Percentiles rank a stretch among this genome's conserved stretches.
phyloP scores from a whole-genome alignment of 2,797 vertebrate species.

The Pelodytes ibericus region DNA sequence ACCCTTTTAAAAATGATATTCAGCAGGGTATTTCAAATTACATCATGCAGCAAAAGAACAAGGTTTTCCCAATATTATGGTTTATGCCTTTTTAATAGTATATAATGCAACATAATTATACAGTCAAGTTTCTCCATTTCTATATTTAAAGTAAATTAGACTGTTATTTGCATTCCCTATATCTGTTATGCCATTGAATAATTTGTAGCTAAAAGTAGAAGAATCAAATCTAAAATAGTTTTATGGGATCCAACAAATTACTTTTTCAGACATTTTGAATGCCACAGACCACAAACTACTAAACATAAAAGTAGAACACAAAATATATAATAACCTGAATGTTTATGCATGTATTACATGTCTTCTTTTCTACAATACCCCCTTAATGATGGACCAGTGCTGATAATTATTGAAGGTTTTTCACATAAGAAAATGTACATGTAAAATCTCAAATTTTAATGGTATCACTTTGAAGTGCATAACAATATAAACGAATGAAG shows the following conservation, averaged over 20 bases:
- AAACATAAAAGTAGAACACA: conserved; percentile 21
- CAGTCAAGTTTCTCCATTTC: neutral
- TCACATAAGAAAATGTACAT: conserved; percentile 28
- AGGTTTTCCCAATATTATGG: conserved; percentile 45
- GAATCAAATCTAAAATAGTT: neutral
- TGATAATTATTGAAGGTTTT: conserved; percentile 39
- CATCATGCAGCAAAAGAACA: conserved; percentile 47
- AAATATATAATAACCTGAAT: neutral
- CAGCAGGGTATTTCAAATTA: neutral
- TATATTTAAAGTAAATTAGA: neutral
- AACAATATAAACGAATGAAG: conserved; percentile 52
- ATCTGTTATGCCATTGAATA: neutral
- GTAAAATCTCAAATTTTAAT: conserved; percentile 22
- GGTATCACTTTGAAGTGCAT: conserved; percentile 49
- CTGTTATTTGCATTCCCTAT: conserved; percentile 9
- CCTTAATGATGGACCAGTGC: conserved; percentile 24
- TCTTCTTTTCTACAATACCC: neutral
- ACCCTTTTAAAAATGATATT: conserved; percentile 53
- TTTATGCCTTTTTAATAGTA: conserved; percentile 28
- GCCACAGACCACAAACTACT: conserved; percentile 25
- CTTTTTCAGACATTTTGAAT: conserved; percentile 30
- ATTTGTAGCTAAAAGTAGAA: conserved; percentile 2
- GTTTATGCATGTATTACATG: neutral
- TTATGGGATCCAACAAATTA: neutral
- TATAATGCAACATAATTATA: neutral